phyloP scores from a whole-genome alignment of 2,888 invertebrate species.

The Thecophora atra region DNA sequence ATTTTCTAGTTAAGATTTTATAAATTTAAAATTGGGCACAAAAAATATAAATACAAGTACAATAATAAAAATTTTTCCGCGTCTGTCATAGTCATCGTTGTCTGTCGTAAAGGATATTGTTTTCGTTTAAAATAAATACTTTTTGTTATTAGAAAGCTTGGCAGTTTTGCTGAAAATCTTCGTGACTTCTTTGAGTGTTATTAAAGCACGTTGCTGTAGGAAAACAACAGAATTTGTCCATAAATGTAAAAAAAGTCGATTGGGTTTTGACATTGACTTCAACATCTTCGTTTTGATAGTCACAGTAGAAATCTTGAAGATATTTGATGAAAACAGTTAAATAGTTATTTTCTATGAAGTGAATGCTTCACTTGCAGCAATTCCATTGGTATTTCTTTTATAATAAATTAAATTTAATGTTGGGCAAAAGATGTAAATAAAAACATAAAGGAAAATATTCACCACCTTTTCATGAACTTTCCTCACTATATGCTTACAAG shows the following conservation, averaged over 20 bases:
- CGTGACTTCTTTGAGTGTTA: slow-evolving; percentile 16
- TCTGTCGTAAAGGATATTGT: slow-evolving; percentile 8
- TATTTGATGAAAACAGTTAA: no score
- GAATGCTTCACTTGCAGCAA: neutral
- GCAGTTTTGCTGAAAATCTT: slow-evolving; percentile 28
- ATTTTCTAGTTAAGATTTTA: slow-evolving; percentile 26
- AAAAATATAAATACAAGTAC: slow-evolving; percentile 36
- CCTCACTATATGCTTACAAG: no score
- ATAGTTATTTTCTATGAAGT: no score
- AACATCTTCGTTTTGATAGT: no score
- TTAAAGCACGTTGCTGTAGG: slow-evolving; percentile 9
- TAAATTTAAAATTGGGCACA: neutral
- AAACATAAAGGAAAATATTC: no score
- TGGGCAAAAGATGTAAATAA: no score
- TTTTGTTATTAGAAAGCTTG: slow-evolving; percentile 13
- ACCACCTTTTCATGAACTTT: no score
- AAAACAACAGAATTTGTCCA: neutral
- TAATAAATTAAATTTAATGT: no score
- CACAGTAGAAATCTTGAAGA: no score
- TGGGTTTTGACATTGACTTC: neutral
- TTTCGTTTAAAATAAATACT: neutral
- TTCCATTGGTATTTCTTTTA: slow-evolving; percentile 38
- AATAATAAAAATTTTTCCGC: slow-evolving; percentile 42
- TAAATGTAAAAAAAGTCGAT: no score
- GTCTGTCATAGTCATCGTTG: neutral